Base-by-base conservation (phyloP, 2,113 vertebrate species). In the Tilapia sparmanii region DNA sequence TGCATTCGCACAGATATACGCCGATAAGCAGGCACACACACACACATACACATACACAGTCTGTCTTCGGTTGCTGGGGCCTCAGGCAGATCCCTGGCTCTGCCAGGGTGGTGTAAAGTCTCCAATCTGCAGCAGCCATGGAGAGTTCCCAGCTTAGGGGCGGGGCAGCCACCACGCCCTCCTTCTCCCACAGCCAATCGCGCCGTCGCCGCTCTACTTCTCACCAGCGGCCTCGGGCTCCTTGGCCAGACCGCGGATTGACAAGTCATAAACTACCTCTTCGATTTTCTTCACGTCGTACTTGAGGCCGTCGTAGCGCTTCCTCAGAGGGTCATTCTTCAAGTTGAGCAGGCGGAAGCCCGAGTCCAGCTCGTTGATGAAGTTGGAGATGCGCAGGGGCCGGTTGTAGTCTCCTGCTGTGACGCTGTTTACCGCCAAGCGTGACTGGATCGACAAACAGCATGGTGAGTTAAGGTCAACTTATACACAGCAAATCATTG, bases 271-370 rank as follows among this genome's bases (percentile, higher is more conserved):
- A 81, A 99, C 98, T 90, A 99, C 98, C 86, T 99, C 98, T 94
- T 99, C 99, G 0, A 99, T 99, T 90, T 99, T 99, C 96, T 99
- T 99, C 93, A 99, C 99, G 0, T 99, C 99, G 0, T 99, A 99
- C 89, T 99, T 99, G 59, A 99, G 96, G 91, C 99, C 99, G 3
- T 99, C 99, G 1, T 99, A 99, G 16, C 99, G 98, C 86, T 99
- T 99, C 89, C 99, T 95, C 88, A 99, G 95, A 2, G 99, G 98
- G 95, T 99, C 99, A 0, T 99, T 99, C 93, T 99, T 99, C 93
- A 99, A 95, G 95, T 99, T 99, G 90, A 99, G 98, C 71, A 99
- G 97, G 1, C 99, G 98, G 95, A 99, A 99, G 45, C 99, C 99
- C 0, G 98, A 99, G 95, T 99, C 98, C 95, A 99, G 95, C 95